These are phyloP conservation scores for Chouioia cunea DNA, from an alignment of 2,888 invertebrate species.

Conservation along the genomic window DNA sequence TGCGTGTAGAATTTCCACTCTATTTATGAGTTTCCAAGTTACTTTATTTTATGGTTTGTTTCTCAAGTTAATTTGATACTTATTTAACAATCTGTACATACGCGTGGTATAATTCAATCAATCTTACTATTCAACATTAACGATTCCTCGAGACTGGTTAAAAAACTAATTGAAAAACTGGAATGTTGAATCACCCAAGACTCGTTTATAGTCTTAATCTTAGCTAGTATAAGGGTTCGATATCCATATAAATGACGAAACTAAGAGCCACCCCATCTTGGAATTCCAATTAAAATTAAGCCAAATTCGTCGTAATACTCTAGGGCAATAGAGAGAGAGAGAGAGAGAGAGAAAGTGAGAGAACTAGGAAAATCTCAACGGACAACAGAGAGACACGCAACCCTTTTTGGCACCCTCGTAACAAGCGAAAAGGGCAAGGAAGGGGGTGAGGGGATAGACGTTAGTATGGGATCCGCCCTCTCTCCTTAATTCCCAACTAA, in stretches of 20 bases:
- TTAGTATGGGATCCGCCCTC: conserved; percentile 54
- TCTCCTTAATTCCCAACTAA: conserved; percentile 67
- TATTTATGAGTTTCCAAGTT: too few species aligned
- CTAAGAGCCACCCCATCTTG: conserved; percentile 24
- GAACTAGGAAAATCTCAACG: conserved; percentile 44
- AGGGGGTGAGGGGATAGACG: neutral
- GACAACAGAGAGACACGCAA: conserved; percentile 36
- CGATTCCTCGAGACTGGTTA: too few species aligned
- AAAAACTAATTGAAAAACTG: too few species aligned
- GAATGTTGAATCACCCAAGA: neutral
- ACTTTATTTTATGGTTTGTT: too few species aligned
- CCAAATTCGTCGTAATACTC: conserved; percentile 42
- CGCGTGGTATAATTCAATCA: too few species aligned
- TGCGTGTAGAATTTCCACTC: too few species aligned
- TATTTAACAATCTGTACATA: too few species aligned
- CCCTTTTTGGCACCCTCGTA: conserved; percentile 23
- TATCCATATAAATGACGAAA: conserved; percentile 20
- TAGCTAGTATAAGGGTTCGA: neutral
- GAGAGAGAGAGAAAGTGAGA: too few species aligned
- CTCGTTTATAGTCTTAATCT: too few species aligned
- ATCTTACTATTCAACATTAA: neutral
- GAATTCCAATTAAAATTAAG: conserved; percentile 46
- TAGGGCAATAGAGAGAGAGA: neutral
- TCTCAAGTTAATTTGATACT: too few species aligned
- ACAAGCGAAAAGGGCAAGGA: too few species aligned